These are phyloP conservation scores for Aethes cnicana DNA, from an alignment of 2,888 invertebrate species.

Conservation along the genomic window DNA sequence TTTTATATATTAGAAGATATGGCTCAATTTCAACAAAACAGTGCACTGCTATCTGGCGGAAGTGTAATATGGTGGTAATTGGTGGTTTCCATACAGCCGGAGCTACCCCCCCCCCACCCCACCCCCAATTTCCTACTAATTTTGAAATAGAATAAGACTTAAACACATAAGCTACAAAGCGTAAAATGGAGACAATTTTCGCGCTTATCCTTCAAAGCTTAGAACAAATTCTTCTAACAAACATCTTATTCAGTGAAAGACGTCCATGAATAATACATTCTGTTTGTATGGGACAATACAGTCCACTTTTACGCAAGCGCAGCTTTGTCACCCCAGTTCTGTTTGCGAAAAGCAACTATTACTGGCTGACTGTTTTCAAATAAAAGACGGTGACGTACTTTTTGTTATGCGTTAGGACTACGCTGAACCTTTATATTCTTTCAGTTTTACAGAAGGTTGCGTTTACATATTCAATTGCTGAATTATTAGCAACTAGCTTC, in stretches of 20 bases:
- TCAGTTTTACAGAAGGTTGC: background rate
- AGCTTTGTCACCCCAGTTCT: slow-evolving; percentile 45
- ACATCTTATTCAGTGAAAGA: slow-evolving; percentile 50
- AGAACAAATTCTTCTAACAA: slow-evolving; percentile 35
- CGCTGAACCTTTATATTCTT: background rate
- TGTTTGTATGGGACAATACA: slow-evolving; percentile 63
- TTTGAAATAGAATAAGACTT: too few relatives aligned
- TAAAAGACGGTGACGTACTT: slow-evolving; percentile 12
- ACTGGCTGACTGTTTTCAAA: slow-evolving; percentile 31
- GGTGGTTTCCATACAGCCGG: too few relatives aligned
- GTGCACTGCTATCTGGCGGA: too few relatives aligned
- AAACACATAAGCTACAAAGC: background rate
- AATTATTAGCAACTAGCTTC: too few relatives aligned
- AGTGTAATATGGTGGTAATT: too few relatives aligned
- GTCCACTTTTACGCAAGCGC: slow-evolving; percentile 59
- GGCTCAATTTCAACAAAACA: too few relatives aligned
- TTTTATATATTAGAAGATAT: too few relatives aligned
- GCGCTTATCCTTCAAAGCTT: slow-evolving; percentile 19
- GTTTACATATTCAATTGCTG: too few relatives aligned
- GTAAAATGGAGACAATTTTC: slow-evolving; percentile 9
- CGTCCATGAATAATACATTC: slow-evolving; percentile 69
- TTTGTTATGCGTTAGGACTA: slow-evolving; percentile 3
- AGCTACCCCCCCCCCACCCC: too few relatives aligned
- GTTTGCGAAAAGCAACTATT: slow-evolving; percentile 45
- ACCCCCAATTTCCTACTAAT: too few relatives aligned